phyloP scores from a whole-genome alignment of 2,113 vertebrate genomes.

The Shinisaurus crocodilurus region DNA sequence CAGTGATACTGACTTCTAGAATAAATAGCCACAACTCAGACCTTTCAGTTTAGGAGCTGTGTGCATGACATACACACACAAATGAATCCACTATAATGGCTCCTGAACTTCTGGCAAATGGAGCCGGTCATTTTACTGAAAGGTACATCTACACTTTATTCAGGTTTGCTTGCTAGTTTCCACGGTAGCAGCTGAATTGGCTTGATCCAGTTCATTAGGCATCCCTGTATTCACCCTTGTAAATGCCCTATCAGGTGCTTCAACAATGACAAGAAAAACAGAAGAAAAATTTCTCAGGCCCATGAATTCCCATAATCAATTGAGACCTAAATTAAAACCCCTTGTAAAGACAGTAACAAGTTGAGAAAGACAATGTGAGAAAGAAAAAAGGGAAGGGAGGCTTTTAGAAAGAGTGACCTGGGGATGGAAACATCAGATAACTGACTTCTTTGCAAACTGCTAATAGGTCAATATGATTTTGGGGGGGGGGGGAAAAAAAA shows the following conservation, averaged over 20 bases:
- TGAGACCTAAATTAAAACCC: background rate
- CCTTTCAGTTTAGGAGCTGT: slow-evolving; percentile 5
- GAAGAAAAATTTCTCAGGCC: background rate
- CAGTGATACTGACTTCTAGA: background rate
- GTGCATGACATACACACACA: background rate
- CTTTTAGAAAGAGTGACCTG: background rate
- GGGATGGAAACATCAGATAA: background rate
- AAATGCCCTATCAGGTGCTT: slow-evolving; percentile 23
- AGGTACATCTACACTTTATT: background rate
- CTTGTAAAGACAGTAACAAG: background rate
- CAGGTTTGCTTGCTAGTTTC: background rate
- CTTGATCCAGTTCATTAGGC: background rate
- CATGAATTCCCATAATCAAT: slow-evolving; percentile 26
- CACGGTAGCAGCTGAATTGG: background rate
- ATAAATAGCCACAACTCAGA: background rate
- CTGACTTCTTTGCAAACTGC: background rate
- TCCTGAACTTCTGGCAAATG: background rate
- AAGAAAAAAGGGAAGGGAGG: slow-evolving; percentile 3
- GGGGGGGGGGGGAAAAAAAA: background rate
- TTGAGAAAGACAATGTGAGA: background rate
- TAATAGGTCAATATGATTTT: slow-evolving; percentile 13
- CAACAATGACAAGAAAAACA: slow-evolving; percentile 3
- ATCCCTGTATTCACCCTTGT: background rate
- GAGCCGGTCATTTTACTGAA: background rate
- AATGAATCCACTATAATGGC: background rate